Evolutionary conservation across 2,888 invertebrate genomes (phyloP).

Genomic region (Helicoverpa assulta): DNA sequence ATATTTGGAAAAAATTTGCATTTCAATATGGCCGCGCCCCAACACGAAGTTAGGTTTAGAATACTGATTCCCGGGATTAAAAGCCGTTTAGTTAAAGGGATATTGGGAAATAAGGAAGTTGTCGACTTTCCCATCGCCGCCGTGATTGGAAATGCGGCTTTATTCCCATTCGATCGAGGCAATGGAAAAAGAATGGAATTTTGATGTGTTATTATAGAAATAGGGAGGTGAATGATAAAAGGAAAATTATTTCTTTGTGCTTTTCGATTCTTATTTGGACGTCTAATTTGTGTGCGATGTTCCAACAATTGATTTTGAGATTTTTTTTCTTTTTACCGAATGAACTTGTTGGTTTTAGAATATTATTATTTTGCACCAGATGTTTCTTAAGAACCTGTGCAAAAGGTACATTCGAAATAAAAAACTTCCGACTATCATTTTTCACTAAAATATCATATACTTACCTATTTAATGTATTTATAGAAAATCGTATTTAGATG

Average conservation of each 20-base stretch:
- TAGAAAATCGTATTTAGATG: too few relatives aligned
- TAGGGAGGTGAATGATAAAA: conserved; percentile 25
- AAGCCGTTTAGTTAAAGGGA: conserved; percentile 61
- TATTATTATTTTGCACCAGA: too few relatives aligned
- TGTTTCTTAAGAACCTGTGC: too few relatives aligned
- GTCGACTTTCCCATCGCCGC: conserved; percentile 37
- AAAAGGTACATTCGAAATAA: too few relatives aligned
- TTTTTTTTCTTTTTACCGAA: not conserved
- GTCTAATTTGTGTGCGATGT: not conserved
- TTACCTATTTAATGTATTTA: not conserved
- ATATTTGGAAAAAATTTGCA: conserved; percentile 61
- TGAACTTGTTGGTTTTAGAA: too few relatives aligned
- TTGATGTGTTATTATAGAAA: conserved; percentile 46
- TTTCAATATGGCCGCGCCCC: conserved; percentile 53
- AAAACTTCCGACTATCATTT: too few relatives aligned
- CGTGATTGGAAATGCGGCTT: conserved; percentile 44
- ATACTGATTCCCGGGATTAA: conserved; percentile 62
- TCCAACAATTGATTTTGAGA: not conserved
- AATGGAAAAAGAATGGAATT: conserved; percentile 48
- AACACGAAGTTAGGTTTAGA: conserved; percentile 51
- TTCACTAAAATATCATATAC: not conserved
- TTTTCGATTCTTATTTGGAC: conserved; percentile 1
- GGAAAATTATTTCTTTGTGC: conserved; percentile 18
- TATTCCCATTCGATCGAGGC: conserved; percentile 45
- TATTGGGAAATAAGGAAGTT: conserved; percentile 60